phyloP scores from a whole-genome alignment of 2,888 invertebrate genomes.

The Polydrusus cervinus region DNA sequence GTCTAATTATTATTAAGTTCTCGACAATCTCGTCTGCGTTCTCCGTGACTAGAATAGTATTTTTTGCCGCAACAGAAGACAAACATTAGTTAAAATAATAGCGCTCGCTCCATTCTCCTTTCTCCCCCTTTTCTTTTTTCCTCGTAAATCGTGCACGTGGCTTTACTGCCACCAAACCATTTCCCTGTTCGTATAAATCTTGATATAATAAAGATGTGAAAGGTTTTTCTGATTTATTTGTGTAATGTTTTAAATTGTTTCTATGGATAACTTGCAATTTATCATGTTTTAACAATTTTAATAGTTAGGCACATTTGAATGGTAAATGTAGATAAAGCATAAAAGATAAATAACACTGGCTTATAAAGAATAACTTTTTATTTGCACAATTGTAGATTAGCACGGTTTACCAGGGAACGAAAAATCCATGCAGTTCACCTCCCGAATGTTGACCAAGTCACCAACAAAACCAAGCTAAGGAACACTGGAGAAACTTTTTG shows the following conservation, averaged over 20 bases:
- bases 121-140: constrained; percentile 7
- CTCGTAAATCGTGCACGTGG: constrained; percentile 9
- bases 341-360: too few relatives aligned
- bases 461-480: too few relatives aligned
- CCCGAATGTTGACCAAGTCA: too few relatives aligned
- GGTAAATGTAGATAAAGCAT: constrained; percentile 9
- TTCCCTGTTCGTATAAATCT: constrained; percentile 3
- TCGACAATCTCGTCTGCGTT: background rate
- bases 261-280: constrained; percentile 1
- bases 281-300: constrained; percentile 9
- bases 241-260: constrained; percentile 17
- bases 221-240: constrained; percentile 9
- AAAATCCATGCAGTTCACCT: too few relatives aligned
- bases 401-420: too few relatives aligned
- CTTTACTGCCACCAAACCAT: background rate
- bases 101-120: constrained; percentile 4
- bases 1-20: too few relatives aligned
- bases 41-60: background rate
- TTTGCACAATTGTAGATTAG: too few relatives aligned
- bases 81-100: background rate
- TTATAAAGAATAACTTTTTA: too few relatives aligned
- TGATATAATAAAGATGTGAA: constrained; percentile 18
- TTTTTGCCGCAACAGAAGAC: background rate
- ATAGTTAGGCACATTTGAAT: background rate
- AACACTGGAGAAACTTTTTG: too few relatives aligned